phyloP scores from a whole-genome alignment of 2,888 invertebrate genomes.

The Labia minor region DNA sequence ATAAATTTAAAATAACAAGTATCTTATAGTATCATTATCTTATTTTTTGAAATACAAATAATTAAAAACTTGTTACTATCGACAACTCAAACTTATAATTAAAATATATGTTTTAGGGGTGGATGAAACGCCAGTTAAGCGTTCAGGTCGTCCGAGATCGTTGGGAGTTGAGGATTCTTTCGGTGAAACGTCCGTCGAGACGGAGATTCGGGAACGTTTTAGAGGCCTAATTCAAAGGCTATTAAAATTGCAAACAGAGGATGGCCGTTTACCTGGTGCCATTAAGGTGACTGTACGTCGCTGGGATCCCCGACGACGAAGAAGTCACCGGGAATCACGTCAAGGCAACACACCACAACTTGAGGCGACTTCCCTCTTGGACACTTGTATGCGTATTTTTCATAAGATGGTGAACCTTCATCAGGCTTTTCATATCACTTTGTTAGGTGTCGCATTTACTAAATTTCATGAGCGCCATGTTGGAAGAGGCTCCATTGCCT shows the following conservation, averaged over 20 bases:
- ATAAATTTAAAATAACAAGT: too few species aligned
- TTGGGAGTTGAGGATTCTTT: constrained; percentile 73
- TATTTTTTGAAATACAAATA: too few species aligned
- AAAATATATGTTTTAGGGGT: constrained; percentile 65
- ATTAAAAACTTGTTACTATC: too few species aligned
- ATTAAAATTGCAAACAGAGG: constrained; percentile 59
- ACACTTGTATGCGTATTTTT: constrained; percentile 27
- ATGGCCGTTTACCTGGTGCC: constrained; percentile 66
- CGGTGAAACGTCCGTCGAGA: constrained; percentile 57
- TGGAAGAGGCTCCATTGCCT: constrained; percentile 60
- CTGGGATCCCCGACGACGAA: constrained; percentile 53
- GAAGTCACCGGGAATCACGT: constrained; percentile 61
- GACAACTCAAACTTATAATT: too few species aligned
- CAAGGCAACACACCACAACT: constrained; percentile 56
- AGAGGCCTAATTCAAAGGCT: constrained; percentile 56
- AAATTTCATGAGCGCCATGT: constrained; percentile 64
- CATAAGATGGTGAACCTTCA: constrained; percentile 27
- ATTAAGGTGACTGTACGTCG: constrained; percentile 64
- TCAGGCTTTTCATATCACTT: constrained; percentile 69
- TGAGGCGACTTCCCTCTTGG: constrained; percentile 37
- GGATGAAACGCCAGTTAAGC: constrained; percentile 59
- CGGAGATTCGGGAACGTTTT: constrained; percentile 63
- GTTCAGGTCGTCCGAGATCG: constrained; percentile 64
- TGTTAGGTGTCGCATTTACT: constrained; percentile 69
- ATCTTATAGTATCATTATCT: too few species aligned